These are phyloP conservation scores for Polylopha cassiicola DNA, from an alignment of 2,888 invertebrate species.

Conservation along the genomic window DNA sequence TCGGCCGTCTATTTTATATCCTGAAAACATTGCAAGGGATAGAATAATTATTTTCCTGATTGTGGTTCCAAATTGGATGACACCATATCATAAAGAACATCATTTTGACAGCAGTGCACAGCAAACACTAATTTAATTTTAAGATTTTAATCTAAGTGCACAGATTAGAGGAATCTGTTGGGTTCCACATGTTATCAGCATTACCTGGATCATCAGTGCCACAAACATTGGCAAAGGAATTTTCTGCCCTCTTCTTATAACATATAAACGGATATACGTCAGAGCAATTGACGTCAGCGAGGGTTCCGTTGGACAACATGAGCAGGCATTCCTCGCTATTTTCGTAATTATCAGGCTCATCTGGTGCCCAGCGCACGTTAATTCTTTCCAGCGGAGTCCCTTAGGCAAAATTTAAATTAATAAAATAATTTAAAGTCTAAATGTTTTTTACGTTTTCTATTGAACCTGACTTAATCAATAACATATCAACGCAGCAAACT, in stretches of 20 bases:
- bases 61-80: no score
- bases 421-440: background rate
- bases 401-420: constrained; percentile 5
- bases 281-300: constrained; percentile 25
- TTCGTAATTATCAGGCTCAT: constrained; percentile 23
- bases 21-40: no score
- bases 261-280: constrained; percentile 26
- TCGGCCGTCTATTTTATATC: constrained; percentile 30
- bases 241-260: constrained; percentile 19
- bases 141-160: background rate
- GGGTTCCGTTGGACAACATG: constrained; percentile 12
- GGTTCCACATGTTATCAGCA: background rate
- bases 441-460: no score
- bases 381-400: constrained; percentile 25
- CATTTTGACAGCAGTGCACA: no score
- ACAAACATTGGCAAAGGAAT: constrained; percentile 18
- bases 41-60: no score
- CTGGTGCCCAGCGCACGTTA: constrained; percentile 22
- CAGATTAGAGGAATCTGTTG: background rate
- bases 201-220: constrained; percentile 28
- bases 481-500: no score
- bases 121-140: background rate
- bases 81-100: no score
- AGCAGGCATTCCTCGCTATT: constrained; percentile 23
- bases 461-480: no score